These are phyloP conservation scores for Phymatocera aterrima DNA, from an alignment of 2,888 invertebrate genomes.

Conservation along the genomic window DNA sequence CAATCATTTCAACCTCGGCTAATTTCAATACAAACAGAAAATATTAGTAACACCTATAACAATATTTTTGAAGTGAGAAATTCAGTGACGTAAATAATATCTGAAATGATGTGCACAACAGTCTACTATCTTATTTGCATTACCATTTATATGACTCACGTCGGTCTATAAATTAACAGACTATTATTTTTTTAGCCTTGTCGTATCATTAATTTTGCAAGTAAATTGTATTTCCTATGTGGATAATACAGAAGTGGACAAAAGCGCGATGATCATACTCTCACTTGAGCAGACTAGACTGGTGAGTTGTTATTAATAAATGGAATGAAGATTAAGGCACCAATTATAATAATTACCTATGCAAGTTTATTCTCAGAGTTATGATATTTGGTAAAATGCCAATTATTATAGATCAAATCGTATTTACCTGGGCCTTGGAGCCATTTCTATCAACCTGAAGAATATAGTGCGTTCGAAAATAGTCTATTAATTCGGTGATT, in stretches of 20 bases:
- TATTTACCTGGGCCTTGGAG: slow-evolving; percentile 37
- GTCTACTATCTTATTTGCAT: not conserved
- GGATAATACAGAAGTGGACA: not conserved
- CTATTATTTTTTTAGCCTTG: too few species aligned
- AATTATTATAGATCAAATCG: not conserved
- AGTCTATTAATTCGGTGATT: not conserved
- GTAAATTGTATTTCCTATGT: too few species aligned
- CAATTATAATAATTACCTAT: not conserved
- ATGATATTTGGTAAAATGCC: not conserved
- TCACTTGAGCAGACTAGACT: not conserved
- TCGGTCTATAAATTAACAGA: too few species aligned
- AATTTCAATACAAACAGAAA: not conserved
- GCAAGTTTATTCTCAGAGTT: not conserved
- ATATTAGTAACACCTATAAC: too few species aligned
- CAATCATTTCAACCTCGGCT: not conserved
- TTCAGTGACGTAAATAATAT: not conserved
- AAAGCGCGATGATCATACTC: not conserved
- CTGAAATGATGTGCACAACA: not conserved
- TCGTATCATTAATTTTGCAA: not conserved
- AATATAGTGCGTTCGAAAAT: not conserved
- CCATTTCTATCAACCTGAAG: slow-evolving; percentile 6
- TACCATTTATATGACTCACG: not conserved
- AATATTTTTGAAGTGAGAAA: too few species aligned
- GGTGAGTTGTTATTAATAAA: not conserved
- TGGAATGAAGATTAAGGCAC: not conserved